Percentiles rank a stretch among this genome's conserved stretches.
Conservation (phyloP, 1,140 invertebrate species). For the Ephestia elutella region DNA sequence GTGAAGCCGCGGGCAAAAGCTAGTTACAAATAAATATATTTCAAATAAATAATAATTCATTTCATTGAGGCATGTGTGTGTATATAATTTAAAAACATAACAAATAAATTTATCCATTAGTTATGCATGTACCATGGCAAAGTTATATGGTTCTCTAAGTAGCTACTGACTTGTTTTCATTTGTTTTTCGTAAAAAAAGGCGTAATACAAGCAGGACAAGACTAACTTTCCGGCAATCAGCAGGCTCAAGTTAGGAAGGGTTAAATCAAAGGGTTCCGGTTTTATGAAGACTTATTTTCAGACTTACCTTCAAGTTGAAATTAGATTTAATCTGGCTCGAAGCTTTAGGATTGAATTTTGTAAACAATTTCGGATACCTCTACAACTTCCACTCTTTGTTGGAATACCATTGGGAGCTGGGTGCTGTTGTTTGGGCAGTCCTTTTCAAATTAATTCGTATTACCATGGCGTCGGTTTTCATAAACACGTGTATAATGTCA, state of each 20-base stretch:
- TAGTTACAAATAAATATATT: too few species aligned
- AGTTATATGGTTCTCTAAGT: conserved; percentile 9
- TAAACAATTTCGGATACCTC: conserved; percentile 74
- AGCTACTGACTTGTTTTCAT: conserved; percentile 65
- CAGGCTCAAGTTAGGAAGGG: conserved; percentile 64
- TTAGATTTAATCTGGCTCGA: conserved; percentile 74
- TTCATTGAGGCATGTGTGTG: too few species aligned
- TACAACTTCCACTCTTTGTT: conserved; percentile 71
- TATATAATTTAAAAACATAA: too few species aligned
- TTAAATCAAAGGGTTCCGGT: conserved; percentile 73
- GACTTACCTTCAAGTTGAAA: conserved; percentile 74
- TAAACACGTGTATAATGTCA: conserved; percentile 25
- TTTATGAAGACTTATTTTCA: conserved; percentile 74
- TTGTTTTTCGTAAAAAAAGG: conserved; percentile 66
- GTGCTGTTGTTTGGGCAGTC: conserved; percentile 64
- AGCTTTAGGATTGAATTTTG: conserved; percentile 74
- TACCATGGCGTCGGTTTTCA: conserved; percentile 57
- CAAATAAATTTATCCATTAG: too few species aligned
- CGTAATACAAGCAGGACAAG: conserved; percentile 54
- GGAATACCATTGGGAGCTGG: conserved; percentile 68
- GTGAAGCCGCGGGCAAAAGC: too few species aligned
- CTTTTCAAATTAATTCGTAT: conserved; percentile 65
- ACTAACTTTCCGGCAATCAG: conserved; percentile 72
- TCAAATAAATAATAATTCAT: too few species aligned
- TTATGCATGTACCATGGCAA: not conserved